Conservation (phyloP, 1,140 invertebrate species). For the Trichoplusia ni region DNA sequence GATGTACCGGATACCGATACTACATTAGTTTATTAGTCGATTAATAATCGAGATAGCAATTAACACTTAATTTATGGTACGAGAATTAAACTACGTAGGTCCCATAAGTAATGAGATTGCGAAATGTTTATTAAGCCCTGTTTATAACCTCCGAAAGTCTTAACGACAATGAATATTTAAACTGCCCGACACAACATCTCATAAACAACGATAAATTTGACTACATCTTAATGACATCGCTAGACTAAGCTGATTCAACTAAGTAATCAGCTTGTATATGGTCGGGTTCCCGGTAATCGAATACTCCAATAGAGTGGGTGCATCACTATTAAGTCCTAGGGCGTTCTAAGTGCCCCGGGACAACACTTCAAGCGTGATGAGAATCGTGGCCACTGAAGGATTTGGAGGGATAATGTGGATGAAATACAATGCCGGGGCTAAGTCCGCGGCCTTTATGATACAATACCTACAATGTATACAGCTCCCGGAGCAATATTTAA, state of each 20-base stretch:
- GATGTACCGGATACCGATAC: constrained; percentile 3
- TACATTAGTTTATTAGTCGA: constrained; percentile 3
- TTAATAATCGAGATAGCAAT: constrained; percentile 8
- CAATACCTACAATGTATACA: not conserved
- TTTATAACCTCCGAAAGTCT: not conserved
- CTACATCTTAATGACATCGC: constrained; percentile 6
- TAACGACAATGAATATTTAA: constrained; percentile 5
- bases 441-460: not conserved
- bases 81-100: not conserved
- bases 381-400: constrained; percentile 26
- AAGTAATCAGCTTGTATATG: constrained; percentile 31
- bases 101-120: not conserved
- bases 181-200: not conserved
- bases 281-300: constrained; percentile 24
- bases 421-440: constrained; percentile 16
- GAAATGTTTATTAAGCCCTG: not conserved
- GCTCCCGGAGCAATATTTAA: not conserved
- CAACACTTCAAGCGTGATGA: constrained; percentile 28
- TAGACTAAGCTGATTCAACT: constrained; percentile 12
- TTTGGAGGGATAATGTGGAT: constrained; percentile 29
- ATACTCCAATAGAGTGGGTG: constrained; percentile 21
- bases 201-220: constrained; percentile 20
- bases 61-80: constrained; percentile 1
- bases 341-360: constrained; percentile 23
- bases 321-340: constrained; percentile 29